Evolutionary conservation across 2,113 vertebrate species (phyloP).

Genomic region (Phasianus colchicus): DNA sequence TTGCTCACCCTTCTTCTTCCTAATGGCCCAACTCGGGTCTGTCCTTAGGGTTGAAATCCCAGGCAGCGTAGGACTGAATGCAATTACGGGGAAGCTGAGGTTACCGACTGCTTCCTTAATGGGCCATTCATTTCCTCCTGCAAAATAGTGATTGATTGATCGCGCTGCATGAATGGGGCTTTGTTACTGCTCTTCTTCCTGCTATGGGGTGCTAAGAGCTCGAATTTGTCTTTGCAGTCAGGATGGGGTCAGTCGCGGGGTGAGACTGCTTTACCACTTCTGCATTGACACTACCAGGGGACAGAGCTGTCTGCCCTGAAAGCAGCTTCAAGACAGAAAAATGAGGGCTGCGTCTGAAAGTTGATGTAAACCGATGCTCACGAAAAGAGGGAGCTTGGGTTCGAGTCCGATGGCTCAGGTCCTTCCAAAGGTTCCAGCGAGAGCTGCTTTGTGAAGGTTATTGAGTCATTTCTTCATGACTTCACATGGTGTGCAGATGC

Average conservation of each 20-base stretch:
- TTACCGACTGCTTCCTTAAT: not conserved
- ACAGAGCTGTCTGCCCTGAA: not conserved
- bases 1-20: not conserved
- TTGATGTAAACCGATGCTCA: not conserved
- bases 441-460: not conserved
- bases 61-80: not conserved
- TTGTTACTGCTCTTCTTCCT: not conserved
- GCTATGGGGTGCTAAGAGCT: rapidly evolving
- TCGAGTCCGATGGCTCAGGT: not conserved
- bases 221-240: not conserved
- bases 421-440: rapidly evolving
- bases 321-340: not conserved
- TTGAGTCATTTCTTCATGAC: not conserved
- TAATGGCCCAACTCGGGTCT: not conserved
- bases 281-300: not conserved
- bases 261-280: not conserved
- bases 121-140: not conserved
- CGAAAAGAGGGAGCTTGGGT: not conserved
- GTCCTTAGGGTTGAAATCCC: not conserved
- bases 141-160: not conserved
- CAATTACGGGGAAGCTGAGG: not conserved
- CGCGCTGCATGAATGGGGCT: not conserved
- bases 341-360: not conserved
- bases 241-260: rapidly evolving
- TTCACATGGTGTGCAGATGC: not conserved